Evolutionary conservation across 2,113 vertebrate species (phyloP).

Genomic region (Formicarius rufipectus): DNA sequence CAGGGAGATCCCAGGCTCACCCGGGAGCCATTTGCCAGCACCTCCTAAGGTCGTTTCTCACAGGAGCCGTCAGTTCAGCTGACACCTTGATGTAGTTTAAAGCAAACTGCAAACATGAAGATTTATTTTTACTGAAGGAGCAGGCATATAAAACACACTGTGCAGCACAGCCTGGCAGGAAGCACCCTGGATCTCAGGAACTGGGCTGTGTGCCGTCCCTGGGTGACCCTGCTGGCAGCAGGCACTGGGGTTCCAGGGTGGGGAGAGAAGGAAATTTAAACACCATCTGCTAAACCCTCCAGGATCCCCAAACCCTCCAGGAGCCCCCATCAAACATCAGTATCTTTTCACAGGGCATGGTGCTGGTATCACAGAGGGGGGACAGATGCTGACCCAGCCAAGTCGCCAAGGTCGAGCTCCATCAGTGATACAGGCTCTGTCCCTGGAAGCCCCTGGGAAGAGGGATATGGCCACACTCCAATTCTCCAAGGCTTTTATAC

Average conservation of each 20-base stretch:
- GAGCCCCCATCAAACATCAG: background rate
- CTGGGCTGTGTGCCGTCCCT: background rate
- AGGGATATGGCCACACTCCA: accelerated
- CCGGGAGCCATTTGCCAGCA: background rate
- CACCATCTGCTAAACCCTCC: background rate
- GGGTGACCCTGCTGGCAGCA: background rate
- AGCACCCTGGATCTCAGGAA: background rate
- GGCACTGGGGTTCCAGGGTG: background rate
- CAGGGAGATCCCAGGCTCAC: background rate
- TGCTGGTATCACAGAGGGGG: background rate
- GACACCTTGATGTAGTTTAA: conserved; percentile 57
- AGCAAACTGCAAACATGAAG: conserved; percentile 41
- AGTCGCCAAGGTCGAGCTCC: accelerated
- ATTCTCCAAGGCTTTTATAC: accelerated
- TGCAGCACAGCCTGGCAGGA: background rate
- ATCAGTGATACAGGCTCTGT: accelerated
- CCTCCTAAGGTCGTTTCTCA: conserved; percentile 2
- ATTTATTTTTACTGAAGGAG: conserved; percentile 27
- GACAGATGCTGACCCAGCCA: background rate
- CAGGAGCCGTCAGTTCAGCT: conserved; percentile 6
- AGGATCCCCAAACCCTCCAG: background rate
- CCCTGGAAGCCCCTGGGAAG: background rate
- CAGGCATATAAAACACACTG: background rate
- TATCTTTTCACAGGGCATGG: accelerated
- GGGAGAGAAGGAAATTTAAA: background rate